A percentile compares a stretch with the other conserved stretches of the same genome.
Evolutionary conservation across 2,888 invertebrate species (phyloP).

Genomic region (Idaea straminata): DNA sequence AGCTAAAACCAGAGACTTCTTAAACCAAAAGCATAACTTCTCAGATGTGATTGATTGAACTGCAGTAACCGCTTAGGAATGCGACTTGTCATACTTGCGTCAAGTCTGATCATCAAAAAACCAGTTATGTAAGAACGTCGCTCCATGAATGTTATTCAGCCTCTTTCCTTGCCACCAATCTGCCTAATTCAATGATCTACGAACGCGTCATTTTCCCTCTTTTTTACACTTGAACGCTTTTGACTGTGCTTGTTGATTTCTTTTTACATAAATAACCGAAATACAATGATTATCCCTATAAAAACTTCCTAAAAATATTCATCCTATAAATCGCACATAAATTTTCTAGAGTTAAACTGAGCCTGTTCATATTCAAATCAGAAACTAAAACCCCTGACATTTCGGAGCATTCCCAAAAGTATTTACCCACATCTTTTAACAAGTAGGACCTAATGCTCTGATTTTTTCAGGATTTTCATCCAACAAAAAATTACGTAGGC

Average conservation of each 20-base stretch:
- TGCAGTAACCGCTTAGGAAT: no score
- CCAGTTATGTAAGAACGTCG: neutral
- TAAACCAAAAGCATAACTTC: no score
- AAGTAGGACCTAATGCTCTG: neutral
- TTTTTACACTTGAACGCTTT: no score
- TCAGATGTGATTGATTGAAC: no score
- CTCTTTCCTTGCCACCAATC: neutral
- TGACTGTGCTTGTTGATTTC: no score
- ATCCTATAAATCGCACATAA: neutral
- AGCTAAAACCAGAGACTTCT: no score
- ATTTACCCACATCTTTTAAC: neutral
- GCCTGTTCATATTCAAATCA: neutral
- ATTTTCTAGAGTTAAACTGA: neutral
- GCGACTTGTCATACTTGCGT: no score
- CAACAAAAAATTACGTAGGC: neutral
- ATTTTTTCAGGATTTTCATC: neutral
- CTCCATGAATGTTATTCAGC: neutral
- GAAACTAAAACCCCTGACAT: neutral
- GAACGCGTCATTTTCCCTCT: no score
- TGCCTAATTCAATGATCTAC: neutral
- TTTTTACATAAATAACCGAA: no score
- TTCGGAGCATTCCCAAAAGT: neutral
- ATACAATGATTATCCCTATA: no score
- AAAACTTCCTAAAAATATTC: neutral
- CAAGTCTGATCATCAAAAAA: neutral